phyloP scores from a whole-genome alignment of 1,140 invertebrate species.

The Eumaeus atala region DNA sequence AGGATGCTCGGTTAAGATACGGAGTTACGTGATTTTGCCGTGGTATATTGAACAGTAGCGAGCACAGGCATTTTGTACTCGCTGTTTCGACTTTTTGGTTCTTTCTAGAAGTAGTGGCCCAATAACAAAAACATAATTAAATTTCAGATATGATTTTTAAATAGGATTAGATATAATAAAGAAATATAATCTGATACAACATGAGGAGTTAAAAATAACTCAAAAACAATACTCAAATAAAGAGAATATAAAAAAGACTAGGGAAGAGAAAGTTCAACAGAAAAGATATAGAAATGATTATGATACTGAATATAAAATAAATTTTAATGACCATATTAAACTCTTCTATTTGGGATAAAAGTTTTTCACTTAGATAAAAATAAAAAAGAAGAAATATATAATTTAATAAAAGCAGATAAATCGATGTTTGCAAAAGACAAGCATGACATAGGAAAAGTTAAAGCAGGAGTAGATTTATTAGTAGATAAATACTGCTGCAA shows the following conservation, averaged over 20 bases:
- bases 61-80: too few species aligned
- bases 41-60: too few species aligned
- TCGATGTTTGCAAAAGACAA: conserved; percentile 17
- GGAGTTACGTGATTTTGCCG: too few species aligned
- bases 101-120: too few species aligned
- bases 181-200: too few species aligned
- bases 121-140: too few species aligned
- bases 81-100: too few species aligned
- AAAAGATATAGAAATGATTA: conserved; percentile 1
- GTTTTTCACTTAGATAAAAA: conserved; percentile 14
- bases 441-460: conserved; percentile 15
- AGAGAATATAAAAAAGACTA: conserved; percentile 6
- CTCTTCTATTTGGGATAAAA: conserved; percentile 5
- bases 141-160: too few species aligned
- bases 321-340: conserved; percentile 13
- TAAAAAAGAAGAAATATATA: conserved; percentile 13
- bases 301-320: too few species aligned
- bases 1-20: too few species aligned
- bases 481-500: conserved; percentile 13
- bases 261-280: background rate
- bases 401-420: conserved; percentile 5
- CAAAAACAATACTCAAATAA: conserved; percentile 19
- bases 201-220: too few species aligned
- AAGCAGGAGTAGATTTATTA: conserved; percentile 7
- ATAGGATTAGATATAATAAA: too few species aligned